Evolutionary conservation across 2,888 invertebrate species (phyloP), one percentile per base, ranked within the genome.

Genomic region (Idaea biselata): DNA sequence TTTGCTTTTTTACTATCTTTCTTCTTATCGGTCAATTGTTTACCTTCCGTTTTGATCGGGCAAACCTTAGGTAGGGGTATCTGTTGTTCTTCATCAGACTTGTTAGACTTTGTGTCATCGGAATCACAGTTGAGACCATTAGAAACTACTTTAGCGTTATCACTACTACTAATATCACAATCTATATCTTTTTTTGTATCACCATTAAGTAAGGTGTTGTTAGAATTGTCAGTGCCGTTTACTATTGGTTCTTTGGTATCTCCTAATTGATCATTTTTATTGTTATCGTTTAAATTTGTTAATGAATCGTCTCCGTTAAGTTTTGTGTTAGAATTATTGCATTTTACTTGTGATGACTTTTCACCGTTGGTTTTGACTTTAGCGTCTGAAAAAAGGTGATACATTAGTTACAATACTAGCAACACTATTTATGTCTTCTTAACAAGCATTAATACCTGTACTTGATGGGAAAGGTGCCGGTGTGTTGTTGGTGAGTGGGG

Each of bases 101-200:
- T 89, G 80, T 71, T 86, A 31, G 83, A 87, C 82, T 91, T 89
- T 64, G 81, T 76, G 69, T 89, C 87, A 73, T 89, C 88, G 70
- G 84, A 82, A 82, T 91, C 87, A 82, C 86, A 87, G 77, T 80
- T 86, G 76, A 86, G 79, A 79, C 92, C 92, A 83, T 92, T 92
- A 88, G 87, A 84, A 84, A 90, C 89, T 91, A 91, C 71, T 87
- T 89, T 91, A 88, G 82, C 78, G 81, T 83, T 89, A 88, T 86
- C 83, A 88, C 83, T 91, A 91, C 86, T 88, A 86, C 89, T 91
- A 92, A 91, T 92, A 92, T 92, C 92, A 91, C 92, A 92, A 84
- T 90, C 88, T 81, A 83, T 84, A 81, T 83, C 79, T 81, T 85
- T 86, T 85, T 86, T 90, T 79, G 86, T 78, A 72, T 87, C 83